Conservation (phyloP, 23 tunicate species). For the Oikopleura dioica region DNA sequence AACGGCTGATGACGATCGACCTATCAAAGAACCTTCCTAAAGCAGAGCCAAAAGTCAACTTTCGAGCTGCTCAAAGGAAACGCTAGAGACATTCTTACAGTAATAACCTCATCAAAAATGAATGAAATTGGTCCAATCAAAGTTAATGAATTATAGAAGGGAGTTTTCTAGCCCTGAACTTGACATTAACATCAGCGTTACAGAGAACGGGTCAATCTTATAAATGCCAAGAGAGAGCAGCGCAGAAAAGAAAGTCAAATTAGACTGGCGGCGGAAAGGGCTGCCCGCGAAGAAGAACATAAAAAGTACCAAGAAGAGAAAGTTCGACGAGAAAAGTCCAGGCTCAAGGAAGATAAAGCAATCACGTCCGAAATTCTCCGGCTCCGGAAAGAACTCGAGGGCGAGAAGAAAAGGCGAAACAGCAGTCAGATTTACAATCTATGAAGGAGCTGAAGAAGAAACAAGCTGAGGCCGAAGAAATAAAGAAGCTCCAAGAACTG, state of each 20-base stretch:
- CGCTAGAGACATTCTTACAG: too few species aligned
- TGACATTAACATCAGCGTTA: not conserved
- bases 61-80: too few species aligned
- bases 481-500: not conserved
- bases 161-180: too few species aligned
- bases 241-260: not conserved
- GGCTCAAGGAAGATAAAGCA: not conserved
- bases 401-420: too few species aligned
- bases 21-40: not conserved
- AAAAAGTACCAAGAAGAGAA: not conserved
- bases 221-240: not conserved
- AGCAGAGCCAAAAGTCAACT: not conserved
- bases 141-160: too few species aligned
- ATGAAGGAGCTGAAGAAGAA: too few species aligned
- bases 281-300: not conserved
- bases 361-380: not conserved
- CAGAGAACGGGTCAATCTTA: not conserved
- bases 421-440: too few species aligned
- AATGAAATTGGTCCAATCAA: too few species aligned
- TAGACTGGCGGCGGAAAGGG: not conserved
- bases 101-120: too few species aligned
- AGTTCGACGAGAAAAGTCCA: not conserved
- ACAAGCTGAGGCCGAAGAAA: not conserved
- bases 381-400: not conserved
- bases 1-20: not conserved